These are phyloP conservation scores for Plusia festucae DNA, from an alignment of 2,888 invertebrate species.

Conservation along the genomic window DNA sequence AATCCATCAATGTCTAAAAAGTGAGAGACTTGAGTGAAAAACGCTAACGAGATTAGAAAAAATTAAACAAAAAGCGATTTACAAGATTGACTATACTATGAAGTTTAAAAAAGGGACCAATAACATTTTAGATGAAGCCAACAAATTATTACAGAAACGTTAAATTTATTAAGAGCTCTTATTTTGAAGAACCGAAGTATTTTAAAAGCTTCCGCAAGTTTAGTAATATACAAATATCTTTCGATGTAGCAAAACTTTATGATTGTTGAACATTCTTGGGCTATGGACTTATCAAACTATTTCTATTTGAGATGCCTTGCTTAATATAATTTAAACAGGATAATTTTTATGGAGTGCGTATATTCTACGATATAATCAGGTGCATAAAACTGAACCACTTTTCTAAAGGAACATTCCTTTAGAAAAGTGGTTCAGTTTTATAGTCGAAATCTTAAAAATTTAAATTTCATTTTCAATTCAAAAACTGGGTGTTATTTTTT, in stretches of 20 bases:
- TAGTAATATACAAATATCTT: slow-evolving; percentile 41
- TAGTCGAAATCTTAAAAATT: too few species aligned
- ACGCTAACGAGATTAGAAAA: not conserved
- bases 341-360: too few species aligned
- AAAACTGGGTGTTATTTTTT: too few species aligned
- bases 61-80: not conserved
- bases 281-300: slow-evolving; percentile 34
- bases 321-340: not conserved
- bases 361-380: too few species aligned
- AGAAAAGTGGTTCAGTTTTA: too few species aligned
- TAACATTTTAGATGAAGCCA: not conserved
- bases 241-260: slow-evolving; percentile 31
- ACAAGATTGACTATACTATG: too few species aligned
- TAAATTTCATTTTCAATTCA: too few species aligned
- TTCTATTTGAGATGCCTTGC: slow-evolving; percentile 14
- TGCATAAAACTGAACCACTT: too few species aligned
- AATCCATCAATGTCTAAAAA: not conserved
- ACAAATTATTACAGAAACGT: not conserved
- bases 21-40: too few species aligned
- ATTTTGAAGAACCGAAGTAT: slow-evolving; percentile 33
- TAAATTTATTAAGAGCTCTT: not conserved
- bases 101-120: too few species aligned
- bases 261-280: slow-evolving; percentile 30
- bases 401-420: too few species aligned
- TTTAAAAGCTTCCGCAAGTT: slow-evolving; percentile 27